Percentiles rank a stretch among this genome's conserved stretches.
Evolutionary conservation across 2,888 invertebrate species (phyloP).

Genomic region (Xestia sexstrigata): DNA sequence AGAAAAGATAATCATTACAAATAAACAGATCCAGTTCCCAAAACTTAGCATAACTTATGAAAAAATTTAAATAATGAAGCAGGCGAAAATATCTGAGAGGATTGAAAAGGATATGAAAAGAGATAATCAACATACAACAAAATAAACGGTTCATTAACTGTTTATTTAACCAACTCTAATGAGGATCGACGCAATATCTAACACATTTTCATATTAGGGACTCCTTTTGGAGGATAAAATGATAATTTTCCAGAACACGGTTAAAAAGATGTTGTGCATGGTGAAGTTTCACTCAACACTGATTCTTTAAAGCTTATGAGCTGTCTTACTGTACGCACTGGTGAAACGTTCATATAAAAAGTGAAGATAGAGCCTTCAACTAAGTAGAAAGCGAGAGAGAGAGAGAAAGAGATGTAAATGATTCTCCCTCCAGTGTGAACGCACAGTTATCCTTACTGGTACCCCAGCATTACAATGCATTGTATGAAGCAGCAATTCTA

Average conservation of each 20-base stretch:
- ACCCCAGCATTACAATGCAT: neutral
- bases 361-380: neutral
- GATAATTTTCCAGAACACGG: neutral
- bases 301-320: neutral
- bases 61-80: neutral
- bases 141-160: constrained; percentile 16
- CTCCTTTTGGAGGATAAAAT: neutral
- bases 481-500: neutral
- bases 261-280: neutral
- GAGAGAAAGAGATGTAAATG: neutral
- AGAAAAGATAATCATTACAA: constrained; percentile 23
- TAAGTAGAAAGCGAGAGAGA: neutral
- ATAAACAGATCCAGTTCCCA: neutral
- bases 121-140: neutral
- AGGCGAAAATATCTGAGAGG: neutral
- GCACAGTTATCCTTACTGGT: neutral
- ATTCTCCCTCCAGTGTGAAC: neutral
- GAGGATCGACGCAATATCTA: neutral
- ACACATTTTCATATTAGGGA: neutral
- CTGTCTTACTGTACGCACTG: neutral
- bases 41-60: neutral
- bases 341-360: neutral
- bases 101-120: neutral
- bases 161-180: constrained; percentile 4
- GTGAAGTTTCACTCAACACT: neutral